Percentiles rank a stretch among this genome's conserved stretches.
These are phyloP conservation scores for Pteronura brasiliensis DNA, from an alignment of 2,113 vertebrate species.

Conservation along the genomic window DNA sequence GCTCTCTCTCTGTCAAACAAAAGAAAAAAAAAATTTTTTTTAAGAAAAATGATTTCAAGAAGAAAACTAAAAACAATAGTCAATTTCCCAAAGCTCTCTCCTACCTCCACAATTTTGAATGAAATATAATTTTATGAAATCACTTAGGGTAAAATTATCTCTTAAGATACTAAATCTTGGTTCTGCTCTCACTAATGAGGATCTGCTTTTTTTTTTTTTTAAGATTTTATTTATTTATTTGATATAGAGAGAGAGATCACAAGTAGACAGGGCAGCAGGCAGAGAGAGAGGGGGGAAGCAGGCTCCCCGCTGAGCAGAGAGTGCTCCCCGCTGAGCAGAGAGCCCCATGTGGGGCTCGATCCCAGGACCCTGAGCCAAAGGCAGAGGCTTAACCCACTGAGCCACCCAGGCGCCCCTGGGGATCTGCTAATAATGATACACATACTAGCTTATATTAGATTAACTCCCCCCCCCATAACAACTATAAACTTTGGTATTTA, in stretches of 20 bases:
- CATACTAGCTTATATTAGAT: not conserved
- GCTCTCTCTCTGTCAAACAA: not conserved
- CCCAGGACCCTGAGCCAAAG: too few relatives aligned
- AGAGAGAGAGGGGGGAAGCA: too few relatives aligned
- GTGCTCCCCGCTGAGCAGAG: too few relatives aligned
- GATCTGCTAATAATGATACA: not conserved
- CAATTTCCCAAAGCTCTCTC: not conserved
- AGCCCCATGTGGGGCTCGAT: too few relatives aligned
- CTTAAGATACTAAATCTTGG: not conserved
- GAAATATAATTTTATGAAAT: not conserved
- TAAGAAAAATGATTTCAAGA: not conserved
- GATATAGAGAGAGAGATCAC: too few relatives aligned
- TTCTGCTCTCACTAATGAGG: not conserved
- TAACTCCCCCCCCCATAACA: not conserved
- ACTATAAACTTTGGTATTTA: not conserved
- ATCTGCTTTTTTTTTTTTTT: not conserved
- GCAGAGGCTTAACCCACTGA: too few relatives aligned
- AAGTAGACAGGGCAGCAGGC: too few relatives aligned
- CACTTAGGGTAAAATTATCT: not conserved
- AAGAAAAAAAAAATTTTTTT: not conserved
- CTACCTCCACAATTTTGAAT: not conserved
- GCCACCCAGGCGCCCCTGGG: too few relatives aligned
- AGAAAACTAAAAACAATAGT: conserved; percentile 24
- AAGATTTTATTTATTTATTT: too few relatives aligned
- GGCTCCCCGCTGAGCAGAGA: too few relatives aligned